A percentile compares a stretch with the other conserved stretches of the same genome.
Conservation (phyloP, 2,797 vertebrate species). For the Gadopsis marmoratus region DNA sequence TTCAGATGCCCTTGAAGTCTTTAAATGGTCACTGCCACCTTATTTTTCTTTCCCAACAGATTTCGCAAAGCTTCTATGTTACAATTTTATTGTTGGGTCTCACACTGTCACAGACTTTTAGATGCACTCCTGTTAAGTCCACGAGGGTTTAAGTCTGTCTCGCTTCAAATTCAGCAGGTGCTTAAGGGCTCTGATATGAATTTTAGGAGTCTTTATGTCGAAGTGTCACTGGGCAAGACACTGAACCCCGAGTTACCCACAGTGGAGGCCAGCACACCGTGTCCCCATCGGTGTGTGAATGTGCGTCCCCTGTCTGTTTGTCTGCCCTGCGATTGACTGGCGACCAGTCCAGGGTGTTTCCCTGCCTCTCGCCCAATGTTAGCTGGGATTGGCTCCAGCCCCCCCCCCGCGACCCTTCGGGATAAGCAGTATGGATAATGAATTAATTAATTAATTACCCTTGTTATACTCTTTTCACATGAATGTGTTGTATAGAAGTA, state of each 20-base stretch:
- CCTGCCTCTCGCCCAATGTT: too few relatives aligned
- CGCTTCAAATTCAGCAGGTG: conserved; percentile 28
- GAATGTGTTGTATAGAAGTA: neutral
- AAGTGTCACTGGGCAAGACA: too few relatives aligned
- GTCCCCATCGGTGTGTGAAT: too few relatives aligned
- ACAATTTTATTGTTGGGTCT: neutral
- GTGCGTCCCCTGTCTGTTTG: too few relatives aligned
- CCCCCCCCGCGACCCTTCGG: too few relatives aligned
- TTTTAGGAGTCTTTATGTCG: conserved; percentile 7
- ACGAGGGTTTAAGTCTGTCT: conserved; percentile 18
- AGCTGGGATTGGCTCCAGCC: too few relatives aligned
- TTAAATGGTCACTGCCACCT: neutral
- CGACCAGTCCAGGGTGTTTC: too few relatives aligned
- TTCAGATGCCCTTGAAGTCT: conserved; percentile 13
- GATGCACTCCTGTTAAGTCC: conserved; percentile 29
- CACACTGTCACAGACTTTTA: conserved; percentile 11
- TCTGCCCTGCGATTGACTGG: too few relatives aligned
- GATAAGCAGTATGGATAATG: too few relatives aligned
- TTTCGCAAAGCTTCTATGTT: neutral
- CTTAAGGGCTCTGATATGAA: conserved; percentile 46
- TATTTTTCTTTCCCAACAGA: neutral
- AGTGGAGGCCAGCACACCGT: too few relatives aligned
- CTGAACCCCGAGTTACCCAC: too few relatives aligned
- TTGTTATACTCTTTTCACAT: neutral
- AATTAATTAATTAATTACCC: too few relatives aligned